Evolutionary conservation across 2,797 vertebrate genomes (phyloP).

Genomic region (Lateolabrax maculatus): DNA sequence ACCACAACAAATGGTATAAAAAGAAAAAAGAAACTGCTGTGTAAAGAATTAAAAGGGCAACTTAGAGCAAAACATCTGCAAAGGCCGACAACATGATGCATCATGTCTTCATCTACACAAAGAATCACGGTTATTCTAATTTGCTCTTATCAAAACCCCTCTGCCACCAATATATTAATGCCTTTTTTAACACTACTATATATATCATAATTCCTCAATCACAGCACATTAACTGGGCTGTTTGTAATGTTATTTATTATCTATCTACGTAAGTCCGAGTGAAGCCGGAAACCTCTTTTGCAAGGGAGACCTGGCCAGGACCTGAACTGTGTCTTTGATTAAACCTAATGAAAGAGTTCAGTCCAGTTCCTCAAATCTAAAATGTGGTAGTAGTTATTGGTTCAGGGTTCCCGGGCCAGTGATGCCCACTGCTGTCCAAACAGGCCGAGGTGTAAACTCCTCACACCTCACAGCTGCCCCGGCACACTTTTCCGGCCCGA

Average conservation of each 20-base stretch:
- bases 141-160: neutral
- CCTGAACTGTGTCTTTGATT: neutral
- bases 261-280: neutral
- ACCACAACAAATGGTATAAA: no score
- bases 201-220: neutral
- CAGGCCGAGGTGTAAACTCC: slow-evolving; percentile 70
- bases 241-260: neutral
- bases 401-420: slow-evolving; percentile 37
- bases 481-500: slow-evolving; percentile 76
- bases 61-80: neutral
- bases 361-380: neutral
- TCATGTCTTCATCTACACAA: neutral
- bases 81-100: neutral
- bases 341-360: neutral
- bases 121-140: neutral
- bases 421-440: slow-evolving; percentile 70
- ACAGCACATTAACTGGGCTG: neutral
- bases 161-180: neutral
- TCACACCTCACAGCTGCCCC: slow-evolving; percentile 75
- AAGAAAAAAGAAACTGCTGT: no score
- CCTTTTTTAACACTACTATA: neutral
- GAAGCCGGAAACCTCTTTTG: neutral
- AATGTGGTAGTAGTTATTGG: neutral
- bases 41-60: no score
- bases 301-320: neutral